A percentile compares a stretch with the other conserved stretches of the same genome.
phyloP scores from a whole-genome alignment of 2,797 vertebrate genomes.

The Hipposideros larvatus region DNA sequence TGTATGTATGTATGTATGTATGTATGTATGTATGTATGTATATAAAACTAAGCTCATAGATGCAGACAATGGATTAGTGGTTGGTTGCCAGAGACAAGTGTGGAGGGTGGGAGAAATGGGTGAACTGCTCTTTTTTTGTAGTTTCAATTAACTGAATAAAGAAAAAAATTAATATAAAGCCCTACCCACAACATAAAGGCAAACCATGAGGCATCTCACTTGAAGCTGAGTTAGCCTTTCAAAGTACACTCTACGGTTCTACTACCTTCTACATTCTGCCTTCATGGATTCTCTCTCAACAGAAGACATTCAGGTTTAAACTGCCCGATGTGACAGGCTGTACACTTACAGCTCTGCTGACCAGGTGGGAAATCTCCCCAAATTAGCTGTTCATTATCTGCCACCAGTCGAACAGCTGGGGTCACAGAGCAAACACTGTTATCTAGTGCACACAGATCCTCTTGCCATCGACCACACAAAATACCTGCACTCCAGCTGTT shows the following conservation, averaged over 20 bases:
- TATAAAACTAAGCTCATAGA: no score
- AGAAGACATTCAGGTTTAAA: constrained; percentile 36
- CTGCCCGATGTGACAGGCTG: not conserved
- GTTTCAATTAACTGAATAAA: not conserved
- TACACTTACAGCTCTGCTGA: not conserved
- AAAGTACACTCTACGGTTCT: not conserved
- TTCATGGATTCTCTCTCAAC: not conserved
- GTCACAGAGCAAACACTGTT: constrained; percentile 52
- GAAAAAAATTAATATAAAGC: not conserved
- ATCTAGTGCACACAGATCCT: not conserved
- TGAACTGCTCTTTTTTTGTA: not conserved
- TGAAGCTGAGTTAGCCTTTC: not conserved
- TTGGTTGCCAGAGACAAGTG: not conserved
- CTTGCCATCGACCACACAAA: constrained; percentile 25
- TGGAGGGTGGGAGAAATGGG: not conserved
- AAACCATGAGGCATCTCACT: not conserved
- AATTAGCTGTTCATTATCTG: constrained; percentile 57
- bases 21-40: no score
- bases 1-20: no score
- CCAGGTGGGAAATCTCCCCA: constrained; percentile 26
- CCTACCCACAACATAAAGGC: not conserved
- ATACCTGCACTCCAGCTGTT: not conserved
- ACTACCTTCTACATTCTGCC: not conserved
- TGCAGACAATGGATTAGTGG: not conserved
- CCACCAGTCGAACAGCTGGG: constrained; percentile 19